Evolutionary conservation across 2,113 vertebrate species (phyloP), one percentile per base, ranked within the genome.

Genomic region (Archocentrus centrarchus): DNA sequence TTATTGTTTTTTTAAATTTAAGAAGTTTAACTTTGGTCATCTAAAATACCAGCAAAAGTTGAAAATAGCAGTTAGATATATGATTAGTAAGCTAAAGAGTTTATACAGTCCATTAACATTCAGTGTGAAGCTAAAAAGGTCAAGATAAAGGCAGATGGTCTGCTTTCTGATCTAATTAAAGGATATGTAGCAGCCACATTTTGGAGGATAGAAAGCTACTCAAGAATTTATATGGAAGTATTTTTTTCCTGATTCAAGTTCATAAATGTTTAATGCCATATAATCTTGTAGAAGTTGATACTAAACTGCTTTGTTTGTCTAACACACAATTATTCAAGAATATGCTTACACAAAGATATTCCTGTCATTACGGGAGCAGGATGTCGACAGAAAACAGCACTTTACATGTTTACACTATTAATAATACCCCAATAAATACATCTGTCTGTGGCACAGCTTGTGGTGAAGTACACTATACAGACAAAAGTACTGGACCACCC

Each of bases 231-330:
- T 58, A 55, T 75, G 32, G 2, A 63, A 13, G 10, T 53, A 18
- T 30, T 79, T 7, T 55, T 61, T n/a, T 4, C 8, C 37, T 47
- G 27, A 44, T 68, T 82, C 22, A 37, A 70, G 13, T 58, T 73
- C 35, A 73, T 80, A 68, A 76, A 89, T 84, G n/a, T 82, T 85
- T 90, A 80, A 84, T 85, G 20, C 27, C 17, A 68, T 75, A 15
- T 77, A 18, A 81, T 83, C 44, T 22, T 83, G 15, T 55, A 39
- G 53, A 53, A 82, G 77, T 79, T 77, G 47, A 80, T 63, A 81
- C 47, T 61, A 30, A 78, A 30, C 3, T 59, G 66, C 27, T 8
- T 37, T 5, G 18, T 80, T 80, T 73, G 41, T 53, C 35, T 27
- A 50, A 64, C 7, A 58, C 3, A 20, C 24, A 84, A 84, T 85